Base-by-base conservation (phyloP, 2,113 vertebrate species). In the Oryzias curvinotus region DNA sequence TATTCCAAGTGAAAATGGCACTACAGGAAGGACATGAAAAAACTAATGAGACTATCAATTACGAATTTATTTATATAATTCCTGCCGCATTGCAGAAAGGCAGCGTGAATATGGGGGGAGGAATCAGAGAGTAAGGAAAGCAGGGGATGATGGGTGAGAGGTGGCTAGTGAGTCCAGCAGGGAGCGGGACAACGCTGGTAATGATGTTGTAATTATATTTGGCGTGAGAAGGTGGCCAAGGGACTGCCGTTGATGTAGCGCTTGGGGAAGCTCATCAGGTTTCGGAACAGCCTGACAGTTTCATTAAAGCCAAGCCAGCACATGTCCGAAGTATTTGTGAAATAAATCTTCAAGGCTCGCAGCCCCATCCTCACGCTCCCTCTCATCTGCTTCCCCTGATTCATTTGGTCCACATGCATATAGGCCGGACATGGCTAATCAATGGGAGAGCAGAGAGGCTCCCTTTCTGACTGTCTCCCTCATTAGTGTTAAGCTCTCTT, bases 131-230 rank as follows among this genome's bases (percentile, higher is more conserved):
- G 69, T 60, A 60, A 30, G 66, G 77, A 50, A 60, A 52, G 68
- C 8, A 48, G 62, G 42, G 55, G 46, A 26, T 48, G 45, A 14
- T 70, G 53, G 41, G 52, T 44, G 30, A 18, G 57, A 36, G 36
- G 36, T 36, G 25, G 28, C 51, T 7, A 21, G 55, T 19, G 46
- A 59, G 73, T 75, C 68, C 73, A 65, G 71, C 62, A 49, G 56
- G 75, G 57, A 75, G 55, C 30, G 3, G 62, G 1, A 73, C 16
- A 5, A 30, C 6, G 8, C 63, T 45, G 61, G 80, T 90, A 87
- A 88, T 87, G 82, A 85, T 69, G 78, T 73, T 80, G 71, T 89
- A 88, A 89, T 90, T 89, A 86, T 88, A 76, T 88, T 82, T 89
- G 86, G 81, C 84, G 54, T 80, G 75, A 74, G 74, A 80, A 71